Evolutionary conservation across 1,140 invertebrate species (phyloP).

Genomic region (Chironomus striatipennis): DNA sequence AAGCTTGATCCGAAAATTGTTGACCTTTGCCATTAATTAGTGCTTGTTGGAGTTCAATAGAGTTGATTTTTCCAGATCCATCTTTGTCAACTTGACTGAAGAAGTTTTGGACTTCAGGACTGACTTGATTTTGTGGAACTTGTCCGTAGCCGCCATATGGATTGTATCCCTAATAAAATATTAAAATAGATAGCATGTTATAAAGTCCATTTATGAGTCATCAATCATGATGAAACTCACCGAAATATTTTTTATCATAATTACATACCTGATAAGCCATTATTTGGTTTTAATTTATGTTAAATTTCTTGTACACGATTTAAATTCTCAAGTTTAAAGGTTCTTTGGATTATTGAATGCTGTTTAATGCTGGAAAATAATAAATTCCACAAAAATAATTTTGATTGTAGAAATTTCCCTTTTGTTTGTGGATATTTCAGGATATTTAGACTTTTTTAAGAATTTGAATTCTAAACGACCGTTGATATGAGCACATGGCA

Average conservation of each 20-base stretch:
- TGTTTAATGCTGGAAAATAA: too few relatives aligned
- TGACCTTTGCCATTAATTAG: slow-evolving; percentile 80
- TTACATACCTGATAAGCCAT: slow-evolving; percentile 24
- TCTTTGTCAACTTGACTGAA: slow-evolving; percentile 75
- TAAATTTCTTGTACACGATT: too few relatives aligned
- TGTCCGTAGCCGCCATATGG: slow-evolving; percentile 29
- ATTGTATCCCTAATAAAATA: slow-evolving; percentile 32
- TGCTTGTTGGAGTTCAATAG: slow-evolving; percentile 68
- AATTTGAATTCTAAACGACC: too few relatives aligned
- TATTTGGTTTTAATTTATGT: not conserved
- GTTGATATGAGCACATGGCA: too few relatives aligned
- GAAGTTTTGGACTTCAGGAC: slow-evolving; percentile 68
- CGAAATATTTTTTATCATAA: not conserved
- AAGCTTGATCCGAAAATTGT: slow-evolving; percentile 75
- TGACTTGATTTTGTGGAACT: slow-evolving; percentile 31
- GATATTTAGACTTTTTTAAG: too few relatives aligned
- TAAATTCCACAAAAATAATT: too few relatives aligned
- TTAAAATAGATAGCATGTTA: not conserved
- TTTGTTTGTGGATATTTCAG: too few relatives aligned
- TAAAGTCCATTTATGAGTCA: not conserved
- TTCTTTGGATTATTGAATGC: too few relatives aligned
- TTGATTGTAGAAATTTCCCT: too few relatives aligned
- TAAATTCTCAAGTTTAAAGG: too few relatives aligned
- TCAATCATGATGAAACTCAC: not conserved
- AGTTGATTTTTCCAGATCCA: slow-evolving; percentile 70